Conservation (phyloP, 2,888 invertebrate species). For the Andricus curvator region DNA sequence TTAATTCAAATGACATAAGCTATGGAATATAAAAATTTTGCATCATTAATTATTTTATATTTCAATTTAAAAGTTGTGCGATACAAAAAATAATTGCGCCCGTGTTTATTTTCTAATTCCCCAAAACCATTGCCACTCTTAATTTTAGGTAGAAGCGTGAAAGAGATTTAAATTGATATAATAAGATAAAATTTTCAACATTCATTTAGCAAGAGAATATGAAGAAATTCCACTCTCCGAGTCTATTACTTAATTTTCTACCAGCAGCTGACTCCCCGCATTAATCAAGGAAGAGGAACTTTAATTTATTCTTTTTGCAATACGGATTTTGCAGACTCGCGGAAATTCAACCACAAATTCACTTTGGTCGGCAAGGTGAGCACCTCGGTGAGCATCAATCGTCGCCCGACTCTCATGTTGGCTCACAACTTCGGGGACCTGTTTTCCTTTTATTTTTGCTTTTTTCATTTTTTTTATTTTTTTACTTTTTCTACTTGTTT, state of each 20-base stretch:
- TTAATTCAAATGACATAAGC: too few species aligned
- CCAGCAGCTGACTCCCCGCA: not conserved
- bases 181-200: too few species aligned
- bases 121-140: too few species aligned
- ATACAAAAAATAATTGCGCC: too few species aligned
- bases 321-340: not conserved
- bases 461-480: not conserved
- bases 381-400: not conserved
- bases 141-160: too few species aligned
- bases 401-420: not conserved
- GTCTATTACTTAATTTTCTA: not conserved
- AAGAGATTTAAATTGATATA: too few species aligned
- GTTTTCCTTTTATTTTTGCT: not conserved
- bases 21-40: too few species aligned
- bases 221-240: not conserved
- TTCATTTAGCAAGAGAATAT: too few species aligned
- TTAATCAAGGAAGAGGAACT: not conserved
- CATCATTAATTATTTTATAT: too few species aligned
- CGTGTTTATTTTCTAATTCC: too few species aligned
- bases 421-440: not conserved
- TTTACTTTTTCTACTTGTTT: conserved; percentile 24
- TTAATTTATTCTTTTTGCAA: not conserved
- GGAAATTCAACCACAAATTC: conserved; percentile 12
- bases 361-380: not conserved
- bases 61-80: too few species aligned